These are phyloP conservation scores for Felis chaus DNA, from an alignment of 2,113 vertebrate genomes.

Conservation along the genomic window DNA sequence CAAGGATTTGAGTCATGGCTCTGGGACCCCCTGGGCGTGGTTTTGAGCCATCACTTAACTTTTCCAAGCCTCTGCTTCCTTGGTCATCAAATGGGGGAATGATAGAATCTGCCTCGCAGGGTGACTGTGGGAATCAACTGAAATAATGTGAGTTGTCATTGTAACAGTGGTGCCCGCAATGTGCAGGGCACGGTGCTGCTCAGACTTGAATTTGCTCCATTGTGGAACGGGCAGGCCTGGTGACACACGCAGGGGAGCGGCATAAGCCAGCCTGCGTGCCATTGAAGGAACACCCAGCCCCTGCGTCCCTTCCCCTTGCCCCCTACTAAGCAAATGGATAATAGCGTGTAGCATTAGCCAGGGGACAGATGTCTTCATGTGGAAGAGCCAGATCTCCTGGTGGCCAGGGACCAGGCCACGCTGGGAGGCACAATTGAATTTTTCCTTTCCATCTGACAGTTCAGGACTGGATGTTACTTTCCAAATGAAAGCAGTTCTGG, in stretches of 20 bases:
- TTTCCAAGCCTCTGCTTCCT: background rate
- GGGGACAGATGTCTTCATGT: conserved; percentile 58
- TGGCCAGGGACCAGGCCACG: conserved; percentile 53
- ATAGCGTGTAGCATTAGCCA: background rate
- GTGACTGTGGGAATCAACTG: background rate
- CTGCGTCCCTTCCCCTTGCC: background rate
- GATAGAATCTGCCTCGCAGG: background rate
- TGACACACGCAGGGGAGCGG: conserved; percentile 6
- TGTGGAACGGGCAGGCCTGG: background rate
- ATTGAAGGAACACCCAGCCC: background rate
- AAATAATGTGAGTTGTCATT: background rate
- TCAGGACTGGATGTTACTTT: conserved; percentile 73
- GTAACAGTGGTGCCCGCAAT: background rate
- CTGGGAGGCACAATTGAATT: conserved; percentile 67
- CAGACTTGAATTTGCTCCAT: conserved; percentile 17
- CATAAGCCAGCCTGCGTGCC: background rate
- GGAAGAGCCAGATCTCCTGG: conserved; percentile 24
- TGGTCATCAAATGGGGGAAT: background rate
- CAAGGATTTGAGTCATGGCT: background rate
- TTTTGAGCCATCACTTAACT: background rate
- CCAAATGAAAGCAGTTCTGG: conserved; percentile 76
- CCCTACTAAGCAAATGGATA: background rate
- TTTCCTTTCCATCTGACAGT: conserved; percentile 66
- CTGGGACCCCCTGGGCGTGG: background rate
- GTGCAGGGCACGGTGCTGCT: background rate